These are phyloP conservation scores for Toxotes lorentzi DNA, from an alignment of 2,797 vertebrate species.

Conservation along the genomic window DNA sequence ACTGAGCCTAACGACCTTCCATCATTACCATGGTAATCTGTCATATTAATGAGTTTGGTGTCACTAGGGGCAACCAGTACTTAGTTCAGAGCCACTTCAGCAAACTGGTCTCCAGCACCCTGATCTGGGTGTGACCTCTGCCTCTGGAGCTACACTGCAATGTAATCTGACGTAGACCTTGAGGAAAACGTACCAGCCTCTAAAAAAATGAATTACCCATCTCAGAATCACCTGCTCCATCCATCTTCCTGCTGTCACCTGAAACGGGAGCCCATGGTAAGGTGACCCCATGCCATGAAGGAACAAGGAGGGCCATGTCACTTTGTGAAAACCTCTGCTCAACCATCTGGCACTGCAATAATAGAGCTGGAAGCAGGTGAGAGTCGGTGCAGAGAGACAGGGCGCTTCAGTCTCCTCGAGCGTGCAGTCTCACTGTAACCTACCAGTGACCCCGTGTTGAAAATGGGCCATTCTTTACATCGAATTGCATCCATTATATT, in stretches of 20 bases:
- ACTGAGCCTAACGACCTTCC: constrained; percentile 57
- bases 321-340: constrained; percentile 75
- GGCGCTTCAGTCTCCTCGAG: constrained; percentile 45
- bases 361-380: constrained; percentile 72
- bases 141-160: constrained; percentile 23
- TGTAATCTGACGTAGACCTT: constrained; percentile 53
- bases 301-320: constrained; percentile 79
- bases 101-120: constrained; percentile 54
- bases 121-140: constrained; percentile 49
- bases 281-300: constrained; percentile 72
- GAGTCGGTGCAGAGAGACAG: constrained; percentile 34
- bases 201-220: constrained; percentile 66
- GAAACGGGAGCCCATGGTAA: constrained; percentile 77
- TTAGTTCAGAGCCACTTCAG: constrained; percentile 48
- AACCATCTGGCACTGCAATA: constrained; percentile 77
- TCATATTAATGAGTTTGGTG: constrained; percentile 68
- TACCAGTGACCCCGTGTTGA: constrained; percentile 60
- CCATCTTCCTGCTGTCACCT: constrained; percentile 77
- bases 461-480: constrained; percentile 78
- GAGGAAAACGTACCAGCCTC: constrained; percentile 42
- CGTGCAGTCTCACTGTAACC: constrained; percentile 64
- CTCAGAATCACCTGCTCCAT: constrained; percentile 75
- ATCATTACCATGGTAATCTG: constrained; percentile 59
- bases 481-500: constrained; percentile 74
- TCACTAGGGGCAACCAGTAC: constrained; percentile 55